Conservation (phyloP, 2,113 vertebrate genomes). For the Upupa epops region DNA sequence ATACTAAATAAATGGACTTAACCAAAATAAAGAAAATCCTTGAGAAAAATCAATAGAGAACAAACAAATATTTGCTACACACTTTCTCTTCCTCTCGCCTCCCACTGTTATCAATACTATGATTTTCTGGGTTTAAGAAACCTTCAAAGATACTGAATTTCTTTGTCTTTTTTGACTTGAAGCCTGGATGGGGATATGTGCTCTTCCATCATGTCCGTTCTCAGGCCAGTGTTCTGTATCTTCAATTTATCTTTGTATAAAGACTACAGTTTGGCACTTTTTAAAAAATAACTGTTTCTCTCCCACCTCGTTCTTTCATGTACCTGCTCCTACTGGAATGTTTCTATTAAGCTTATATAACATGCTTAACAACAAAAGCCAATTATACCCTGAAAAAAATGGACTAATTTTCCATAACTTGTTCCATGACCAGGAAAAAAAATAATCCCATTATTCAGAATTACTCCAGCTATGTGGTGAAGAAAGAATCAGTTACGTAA, state of each 20-base stretch:
- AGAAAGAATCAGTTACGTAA: background rate
- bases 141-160: background rate
- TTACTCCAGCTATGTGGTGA: background rate
- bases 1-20: background rate
- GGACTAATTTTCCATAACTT: background rate
- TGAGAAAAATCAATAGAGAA: background rate
- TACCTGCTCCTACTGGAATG: background rate
- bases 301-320: background rate
- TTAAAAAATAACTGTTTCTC: rapidly evolving
- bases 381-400: background rate
- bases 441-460: background rate
- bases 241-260: background rate
- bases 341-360: background rate
- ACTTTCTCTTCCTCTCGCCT: background rate
- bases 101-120: background rate
- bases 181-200: background rate
- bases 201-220: background rate
- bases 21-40: background rate
- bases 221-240: background rate
- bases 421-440: background rate
- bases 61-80: background rate
- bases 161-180: background rate
- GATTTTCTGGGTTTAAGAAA: background rate
- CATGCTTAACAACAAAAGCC: background rate
- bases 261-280: background rate